These are phyloP conservation scores for Acanthisitta chloris DNA, from an alignment of 2,113 vertebrate genomes.

Conservation along the genomic window DNA sequence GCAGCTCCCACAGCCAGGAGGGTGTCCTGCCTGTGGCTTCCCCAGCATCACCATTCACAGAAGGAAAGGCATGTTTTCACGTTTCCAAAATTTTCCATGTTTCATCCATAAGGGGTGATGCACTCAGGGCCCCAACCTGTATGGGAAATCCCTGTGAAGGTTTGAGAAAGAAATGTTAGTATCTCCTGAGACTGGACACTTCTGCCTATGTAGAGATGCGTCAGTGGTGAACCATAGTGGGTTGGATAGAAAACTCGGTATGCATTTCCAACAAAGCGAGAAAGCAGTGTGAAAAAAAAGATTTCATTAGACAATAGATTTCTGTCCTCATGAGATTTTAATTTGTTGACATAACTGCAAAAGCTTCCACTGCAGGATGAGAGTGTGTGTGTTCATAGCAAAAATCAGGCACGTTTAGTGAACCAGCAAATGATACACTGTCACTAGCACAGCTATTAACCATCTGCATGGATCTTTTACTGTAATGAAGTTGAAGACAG, in stretches of 20 bases:
- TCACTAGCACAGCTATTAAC: not conserved
- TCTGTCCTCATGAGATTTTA: not conserved
- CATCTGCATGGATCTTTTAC: not conserved
- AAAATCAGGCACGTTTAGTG: not conserved
- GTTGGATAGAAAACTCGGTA: not conserved
- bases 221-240: not conserved
- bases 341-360: not conserved
- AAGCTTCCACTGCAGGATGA: not conserved
- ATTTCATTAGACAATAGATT: not conserved
- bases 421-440: not conserved
- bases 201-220: not conserved
- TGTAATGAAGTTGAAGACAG: not conserved
- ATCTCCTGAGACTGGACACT: not conserved
- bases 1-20: not conserved
- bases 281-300: not conserved
- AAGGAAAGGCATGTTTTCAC: not conserved
- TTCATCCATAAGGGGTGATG: not conserved
- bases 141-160: not conserved
- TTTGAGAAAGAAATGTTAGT: rapidly evolving
- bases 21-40: rapidly evolving
- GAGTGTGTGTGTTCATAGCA: not conserved
- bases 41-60: not conserved
- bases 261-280: not conserved
- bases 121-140: rapidly evolving
- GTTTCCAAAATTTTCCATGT: not conserved